Conservation (phyloP, 1,140 invertebrate species). For the Metaphire vulgaris region DNA sequence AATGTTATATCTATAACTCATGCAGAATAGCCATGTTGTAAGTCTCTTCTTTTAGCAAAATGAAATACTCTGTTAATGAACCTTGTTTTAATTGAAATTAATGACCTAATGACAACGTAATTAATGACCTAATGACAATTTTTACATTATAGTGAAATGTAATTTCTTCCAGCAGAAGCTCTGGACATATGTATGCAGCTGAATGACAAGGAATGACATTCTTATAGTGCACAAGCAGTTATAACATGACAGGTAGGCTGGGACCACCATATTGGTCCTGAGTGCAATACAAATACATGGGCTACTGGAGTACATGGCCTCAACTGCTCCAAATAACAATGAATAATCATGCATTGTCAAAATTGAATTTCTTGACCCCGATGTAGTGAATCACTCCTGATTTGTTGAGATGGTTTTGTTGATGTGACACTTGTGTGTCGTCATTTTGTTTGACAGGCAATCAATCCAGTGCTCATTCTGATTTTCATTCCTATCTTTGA, state of each 20-base stretch:
- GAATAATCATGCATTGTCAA: conserved; percentile 6
- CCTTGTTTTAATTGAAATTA: too few species aligned
- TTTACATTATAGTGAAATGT: neutral
- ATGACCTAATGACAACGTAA: neutral
- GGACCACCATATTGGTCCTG: neutral
- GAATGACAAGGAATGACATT: neutral
- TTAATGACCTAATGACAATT: neutral
- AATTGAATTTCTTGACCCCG: neutral
- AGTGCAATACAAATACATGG: neutral
- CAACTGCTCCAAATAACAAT: neutral
- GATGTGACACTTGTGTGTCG: too few species aligned
- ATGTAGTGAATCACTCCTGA: neutral
- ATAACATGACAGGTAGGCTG: neutral
- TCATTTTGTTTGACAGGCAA: conserved; percentile 40
- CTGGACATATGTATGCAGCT: neutral
- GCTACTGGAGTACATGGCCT: neutral
- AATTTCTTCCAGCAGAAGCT: neutral
- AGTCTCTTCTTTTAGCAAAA: too few species aligned
- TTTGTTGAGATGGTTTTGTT: neutral
- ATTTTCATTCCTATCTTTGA: conserved; percentile 82
- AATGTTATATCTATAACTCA: too few species aligned
- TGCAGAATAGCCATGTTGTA: too few species aligned
- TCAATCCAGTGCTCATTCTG: conserved; percentile 79
- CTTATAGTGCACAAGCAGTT: neutral
- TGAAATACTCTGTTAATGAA: too few species aligned